Evolutionary conservation across 2,888 invertebrate genomes (phyloP).

Genomic region (Euphydryas editha): DNA sequence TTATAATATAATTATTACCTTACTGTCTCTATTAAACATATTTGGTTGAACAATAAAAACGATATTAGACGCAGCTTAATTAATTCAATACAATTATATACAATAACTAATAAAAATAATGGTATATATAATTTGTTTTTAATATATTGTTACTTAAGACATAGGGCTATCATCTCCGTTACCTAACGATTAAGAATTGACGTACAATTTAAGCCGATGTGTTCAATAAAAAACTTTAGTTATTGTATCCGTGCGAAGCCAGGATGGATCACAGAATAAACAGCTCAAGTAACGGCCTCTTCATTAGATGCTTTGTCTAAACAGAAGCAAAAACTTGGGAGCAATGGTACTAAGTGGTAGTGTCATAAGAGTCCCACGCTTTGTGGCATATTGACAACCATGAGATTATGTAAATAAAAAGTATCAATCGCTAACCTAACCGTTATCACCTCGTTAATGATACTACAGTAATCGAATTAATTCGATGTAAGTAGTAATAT

Average conservation of each 20-base stretch:
- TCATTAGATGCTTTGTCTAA: constrained; percentile 48
- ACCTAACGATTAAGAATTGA: not conserved
- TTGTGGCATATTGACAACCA: constrained; percentile 60
- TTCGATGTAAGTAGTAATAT: too few relatives aligned
- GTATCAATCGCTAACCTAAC: constrained; percentile 21
- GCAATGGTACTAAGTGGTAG: constrained; percentile 51
- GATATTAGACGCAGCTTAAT: too few relatives aligned
- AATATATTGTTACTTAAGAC: not conserved
- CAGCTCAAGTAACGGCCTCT: constrained; percentile 51
- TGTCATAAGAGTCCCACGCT: constrained; percentile 67
- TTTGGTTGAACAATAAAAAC: too few relatives aligned
- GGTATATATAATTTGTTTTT: too few relatives aligned
- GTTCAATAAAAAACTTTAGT: not conserved
- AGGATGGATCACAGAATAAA: constrained; percentile 31
- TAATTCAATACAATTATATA: too few relatives aligned
- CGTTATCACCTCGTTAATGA: constrained; percentile 17
- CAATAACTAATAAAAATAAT: too few relatives aligned
- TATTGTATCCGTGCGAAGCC: not conserved
- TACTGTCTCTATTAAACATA: too few relatives aligned
- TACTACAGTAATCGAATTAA: not conserved
- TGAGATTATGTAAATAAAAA: constrained; percentile 52
- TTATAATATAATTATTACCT: too few relatives aligned
- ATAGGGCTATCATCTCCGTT: not conserved
- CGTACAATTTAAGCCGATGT: not conserved
- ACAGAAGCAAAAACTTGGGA: constrained; percentile 51